Base-by-base conservation (phyloP, 2,113 vertebrate species). In the Alethe diademata region DNA sequence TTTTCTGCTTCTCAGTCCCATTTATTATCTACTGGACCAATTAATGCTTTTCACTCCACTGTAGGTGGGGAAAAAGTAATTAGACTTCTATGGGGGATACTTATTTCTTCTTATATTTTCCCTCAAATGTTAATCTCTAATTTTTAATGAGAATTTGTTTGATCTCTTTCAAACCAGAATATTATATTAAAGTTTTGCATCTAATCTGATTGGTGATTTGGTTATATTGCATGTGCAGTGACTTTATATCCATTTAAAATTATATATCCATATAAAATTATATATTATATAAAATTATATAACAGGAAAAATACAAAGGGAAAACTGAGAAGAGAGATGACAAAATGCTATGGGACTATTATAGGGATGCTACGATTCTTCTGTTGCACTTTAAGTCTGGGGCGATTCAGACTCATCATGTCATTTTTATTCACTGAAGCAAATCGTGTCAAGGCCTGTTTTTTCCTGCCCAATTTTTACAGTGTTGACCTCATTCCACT, bases 71-170 rank as follows among this genome's bases (percentile, higher is more conserved):
- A 13, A 11, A 65, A 74, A 85, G 42, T 74, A 54, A 88, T 87
- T 70, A 78, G 36, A 86, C 19, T 78, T 53, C 48, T 35, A 19
- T 67, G 5, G 28, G 16, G 33, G 24, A 62, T 86, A 83, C 6
- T 66, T 60, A 88, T 90, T 87, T 94, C 51, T 92, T 88, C 36
- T 79, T 72, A 75, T 84, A 25, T 94, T 93, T 92, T 71, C 20
- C 33, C 29, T 91, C 40, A 58, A 43, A 69, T 19, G 92, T 94
- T 86, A 64, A 42, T 96, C 35, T 90, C 36, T 75, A 48, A n/a
- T 40, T 96, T 96, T 96, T 86, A 82, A 78, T 89, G 45, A 88
- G 33, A 36, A 87, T 78, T 36, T 57, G n/a, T 88, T 86, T 88
- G 54, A 73, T 91, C 28, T 28, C n/a, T 81, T 91, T 94, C 24